Evolutionary conservation across 2,797 vertebrate genomes (phyloP).

Genomic region (Cygnus olor): DNA sequence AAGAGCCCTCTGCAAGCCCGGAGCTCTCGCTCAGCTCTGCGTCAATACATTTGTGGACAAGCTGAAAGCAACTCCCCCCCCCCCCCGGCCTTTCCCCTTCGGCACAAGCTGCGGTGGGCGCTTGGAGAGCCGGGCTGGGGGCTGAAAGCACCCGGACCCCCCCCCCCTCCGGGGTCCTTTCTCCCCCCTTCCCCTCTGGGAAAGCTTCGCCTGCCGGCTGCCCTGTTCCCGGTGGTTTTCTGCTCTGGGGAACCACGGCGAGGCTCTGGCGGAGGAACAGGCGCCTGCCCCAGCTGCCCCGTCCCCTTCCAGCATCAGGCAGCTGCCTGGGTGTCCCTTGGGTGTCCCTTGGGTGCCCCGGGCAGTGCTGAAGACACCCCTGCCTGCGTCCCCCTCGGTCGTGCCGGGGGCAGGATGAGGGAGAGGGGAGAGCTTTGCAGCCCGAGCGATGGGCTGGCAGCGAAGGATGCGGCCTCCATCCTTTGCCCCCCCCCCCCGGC

Average conservation of each 20-base stretch:
- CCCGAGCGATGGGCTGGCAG: not conserved
- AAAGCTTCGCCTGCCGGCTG: not conserved
- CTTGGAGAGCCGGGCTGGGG: not conserved
- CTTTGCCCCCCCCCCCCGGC: not conserved
- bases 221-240: constrained; percentile 43
- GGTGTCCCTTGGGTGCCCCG: not conserved
- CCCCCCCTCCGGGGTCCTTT: not conserved
- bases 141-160: not conserved
- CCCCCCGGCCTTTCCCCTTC: not conserved
- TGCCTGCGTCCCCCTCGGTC: not conserved
- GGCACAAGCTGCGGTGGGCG: not conserved
- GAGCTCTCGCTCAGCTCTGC: not conserved
- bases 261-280: constrained; percentile 21
- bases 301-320: not conserved
- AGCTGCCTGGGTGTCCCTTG: not conserved
- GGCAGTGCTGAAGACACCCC: not conserved
- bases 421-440: constrained; percentile 11
- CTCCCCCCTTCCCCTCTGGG: not conserved
- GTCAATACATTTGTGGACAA: constrained; percentile 46
- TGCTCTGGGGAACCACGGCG: not conserved
- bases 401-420: not conserved
- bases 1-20: not conserved
- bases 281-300: not conserved
- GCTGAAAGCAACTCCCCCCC: constrained; percentile 45
- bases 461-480: not conserved